phyloP scores from a whole-genome alignment of 2,797 vertebrate genomes.

The Urosaurus nigricauda region DNA sequence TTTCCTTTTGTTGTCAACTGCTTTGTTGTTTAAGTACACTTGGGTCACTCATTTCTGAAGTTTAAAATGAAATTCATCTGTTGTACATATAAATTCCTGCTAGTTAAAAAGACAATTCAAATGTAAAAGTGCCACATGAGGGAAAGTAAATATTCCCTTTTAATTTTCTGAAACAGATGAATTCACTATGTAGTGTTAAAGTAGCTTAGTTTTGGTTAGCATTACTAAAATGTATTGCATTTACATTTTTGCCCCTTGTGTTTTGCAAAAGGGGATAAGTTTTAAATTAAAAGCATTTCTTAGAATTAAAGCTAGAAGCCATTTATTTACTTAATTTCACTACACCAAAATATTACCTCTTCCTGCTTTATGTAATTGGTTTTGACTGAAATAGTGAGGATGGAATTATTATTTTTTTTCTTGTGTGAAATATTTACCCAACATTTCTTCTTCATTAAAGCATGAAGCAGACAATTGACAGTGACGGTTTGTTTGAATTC shows the following conservation, averaged over 20 bases:
- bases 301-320: not conserved
- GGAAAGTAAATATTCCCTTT: constrained; percentile 22
- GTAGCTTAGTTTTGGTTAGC: not conserved
- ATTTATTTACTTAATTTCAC: constrained; percentile 1
- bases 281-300: not conserved
- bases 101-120: not conserved
- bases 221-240: not conserved
- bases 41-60: not conserved
- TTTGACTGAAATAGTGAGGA: not conserved
- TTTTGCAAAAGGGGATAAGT: not conserved
- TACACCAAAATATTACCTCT: not conserved
- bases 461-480: not conserved
- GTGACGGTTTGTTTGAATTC: constrained; percentile 5
- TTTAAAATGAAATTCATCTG: constrained; percentile 9
- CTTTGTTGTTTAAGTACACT: not conserved
- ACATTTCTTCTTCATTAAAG: not conserved
- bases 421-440: not conserved
- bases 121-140: not conserved
- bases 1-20: constrained; percentile 41
- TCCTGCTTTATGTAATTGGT: constrained; percentile 10
- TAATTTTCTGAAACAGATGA: constrained; percentile 19
- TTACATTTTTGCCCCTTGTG: not conserved
- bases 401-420: not conserved
- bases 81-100: constrained; percentile 7
- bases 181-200: constrained; percentile 9